Base-by-base conservation (phyloP, 2,113 vertebrate species). In the Forbesichthys papilliferus region DNA sequence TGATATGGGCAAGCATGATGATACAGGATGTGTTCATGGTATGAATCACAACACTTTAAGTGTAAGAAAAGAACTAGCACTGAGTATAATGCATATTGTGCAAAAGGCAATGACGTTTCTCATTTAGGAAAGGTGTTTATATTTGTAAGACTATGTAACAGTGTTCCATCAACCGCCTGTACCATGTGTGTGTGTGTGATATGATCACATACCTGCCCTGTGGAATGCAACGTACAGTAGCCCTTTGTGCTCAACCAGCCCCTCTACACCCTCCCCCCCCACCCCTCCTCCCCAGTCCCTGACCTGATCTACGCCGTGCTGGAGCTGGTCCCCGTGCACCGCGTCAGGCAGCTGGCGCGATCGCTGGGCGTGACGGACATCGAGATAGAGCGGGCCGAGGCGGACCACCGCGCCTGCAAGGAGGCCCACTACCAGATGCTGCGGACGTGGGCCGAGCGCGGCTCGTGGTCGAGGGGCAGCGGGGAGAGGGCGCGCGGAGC, bases 401-500 rank as follows among this genome's bases (percentile, higher is more conserved):
- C 75, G 70, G 93, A 94, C 36, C 46, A 93, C 67, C 75, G 72
- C 7, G 47, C 59, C 34, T 85, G 78, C 66, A 75, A 70, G 9
- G 93, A 94, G 57, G 89, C 90, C 59, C 90, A 91, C 75, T 93
- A 91, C 75, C 91, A 93, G 76, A 93, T 94, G 89, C 80, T 94
- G 71, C 84, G 77, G 76, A 47, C 84, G 48, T 94, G 93, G 93
- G 75, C 84, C 0, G 80, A 90, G 46, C 72, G 42, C 6, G 61
- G 79, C 3, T 59, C 51, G 0, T 60, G 12, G 2, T 61, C 59
- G 7, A 20, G 61, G 16, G 57, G 55, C 46, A 77, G 57, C 7
- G 61, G 67, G 60, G 8, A 67, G 60, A 20, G 16, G 33, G 73
- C 2, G 5, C 36, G 5, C 5, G 36, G 36, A 42, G 36, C 36